Evolutionary conservation across 2,113 vertebrate species (phyloP), one percentile per base, ranked within the genome.

Genomic region (Elachura formosa): DNA sequence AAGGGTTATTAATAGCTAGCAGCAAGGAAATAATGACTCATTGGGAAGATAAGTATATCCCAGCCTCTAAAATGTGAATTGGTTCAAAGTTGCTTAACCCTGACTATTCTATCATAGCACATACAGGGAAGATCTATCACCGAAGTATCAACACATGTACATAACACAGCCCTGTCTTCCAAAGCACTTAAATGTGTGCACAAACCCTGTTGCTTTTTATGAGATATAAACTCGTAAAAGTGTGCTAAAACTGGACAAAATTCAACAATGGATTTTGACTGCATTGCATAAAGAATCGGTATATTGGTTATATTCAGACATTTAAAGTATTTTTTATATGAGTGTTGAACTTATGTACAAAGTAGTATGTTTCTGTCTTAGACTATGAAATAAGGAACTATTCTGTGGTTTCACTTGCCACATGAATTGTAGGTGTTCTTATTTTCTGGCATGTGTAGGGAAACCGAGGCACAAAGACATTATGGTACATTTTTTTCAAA

Each of bases 21-120:
- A 97, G 92, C 74, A 94, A 95, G 96, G 91, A 97, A 96, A 91
- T 75, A 10, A 49, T 94, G 87, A 85, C 81, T 72, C 89, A 90
- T 31, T 87, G 87, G 79, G 87, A 81, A 78, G n/a, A 95, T 86
- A 95, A 96, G 87, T 96, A 29, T 71, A 83, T 92, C 49, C 78
- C 67, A 80, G 48, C 67, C 78, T 77, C 56, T 48, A 61, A 91
- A 93, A 91, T 45, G n/a, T 41, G 90, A 90, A 34, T 33, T 91
- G 20, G 75, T 95, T 96, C 78, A 87, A 84, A 94, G 78, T 40
- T 84, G 33, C 75, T 97, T 94, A 94, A 91, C 78, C 56, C 87
- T 88, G 68, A 55, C 31, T 71, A 6, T 93, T 77, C 82, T 95
- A 21, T 71, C 64, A 8, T 12, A 66, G 59, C 38, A 73, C 34